Evolutionary conservation across 1,140 invertebrate species (phyloP), one percentile per base, ranked within the genome.

Genomic region (Zaprionus ornatus): DNA sequence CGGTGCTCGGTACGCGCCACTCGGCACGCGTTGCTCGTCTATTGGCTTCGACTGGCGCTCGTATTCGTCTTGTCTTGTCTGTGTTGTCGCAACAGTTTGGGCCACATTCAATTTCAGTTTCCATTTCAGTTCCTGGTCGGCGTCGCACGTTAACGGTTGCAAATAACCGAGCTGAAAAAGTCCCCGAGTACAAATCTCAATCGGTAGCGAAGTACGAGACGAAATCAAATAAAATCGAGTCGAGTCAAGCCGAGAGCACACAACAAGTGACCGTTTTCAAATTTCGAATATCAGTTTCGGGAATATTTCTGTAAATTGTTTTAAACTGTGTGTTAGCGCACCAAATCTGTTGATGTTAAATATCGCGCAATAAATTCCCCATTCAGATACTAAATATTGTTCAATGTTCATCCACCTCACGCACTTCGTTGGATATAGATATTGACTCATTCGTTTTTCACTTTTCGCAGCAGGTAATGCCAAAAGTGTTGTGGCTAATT

Each of bases 61-160:
- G 27, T 29, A 52, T 61, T 63, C 59, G 66, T 69, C 19, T 68
- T 69, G 63, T 71, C 42, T 78, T 55, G 63, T 45, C 40, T 45
- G 40, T 50, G 66, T 67, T 56, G 60, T 80, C 66, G 83, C 79
- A 83, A 83, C 80, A 82, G 83, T 78, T 87, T 88, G 84, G 80
- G 62, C 63, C 72, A 52, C 80, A 77, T 79, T 75, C 55, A 65
- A 13, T 70, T 82, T 79, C 13, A 37, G 48, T 40, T 70, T 59
- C 48, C 21, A 42, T 55, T 67, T 77, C 81, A 88, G 85, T 88
- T 88, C 85, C 85, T 90, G 85, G 80, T 82, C 75, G 86, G 68
- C 85, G 79, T 77, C 76, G 60, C 63, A 79, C 71, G 79, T 72
- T 72, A 71, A 79, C 86, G 85, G 82, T 90, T 74, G 50, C 61